Percentiles rank a stretch among this genome's conserved stretches.
These are phyloP conservation scores for Eulemur mongoz DNA, from an alignment of 2,797 vertebrate species.

Conservation along the genomic window DNA sequence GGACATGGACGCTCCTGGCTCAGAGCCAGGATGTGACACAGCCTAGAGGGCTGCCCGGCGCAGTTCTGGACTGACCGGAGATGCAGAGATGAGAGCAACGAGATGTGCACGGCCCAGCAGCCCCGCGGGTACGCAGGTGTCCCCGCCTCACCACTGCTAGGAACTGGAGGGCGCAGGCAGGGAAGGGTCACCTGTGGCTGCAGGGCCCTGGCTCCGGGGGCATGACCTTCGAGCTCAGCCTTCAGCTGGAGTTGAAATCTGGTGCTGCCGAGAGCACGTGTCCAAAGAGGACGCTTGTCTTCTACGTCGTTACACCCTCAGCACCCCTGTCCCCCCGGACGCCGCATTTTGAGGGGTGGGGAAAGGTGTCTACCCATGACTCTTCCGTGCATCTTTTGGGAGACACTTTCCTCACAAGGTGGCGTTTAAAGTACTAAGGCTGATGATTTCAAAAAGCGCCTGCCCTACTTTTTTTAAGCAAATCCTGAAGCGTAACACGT, in stretches of 20 bases:
- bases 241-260: neutral
- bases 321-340: neutral
- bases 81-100: fast-evolving
- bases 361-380: neutral
- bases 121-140: neutral
- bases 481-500: neutral
- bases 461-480: neutral
- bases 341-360: neutral
- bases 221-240: neutral
- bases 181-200: neutral
- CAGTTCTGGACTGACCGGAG: neutral
- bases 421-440: neutral
- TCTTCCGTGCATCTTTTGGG: neutral
- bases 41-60: neutral
- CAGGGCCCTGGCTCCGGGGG: neutral
- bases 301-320: neutral
- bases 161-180: neutral
- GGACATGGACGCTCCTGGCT: neutral
- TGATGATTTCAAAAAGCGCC: neutral
- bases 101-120: neutral
- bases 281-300: neutral
- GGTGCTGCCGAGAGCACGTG: neutral
- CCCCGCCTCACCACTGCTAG: too few relatives aligned
- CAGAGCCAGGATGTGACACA: neutral
- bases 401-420: neutral